These are phyloP conservation scores for Sialis lutaria DNA, from an alignment of 2,888 invertebrate species.

Conservation along the genomic window DNA sequence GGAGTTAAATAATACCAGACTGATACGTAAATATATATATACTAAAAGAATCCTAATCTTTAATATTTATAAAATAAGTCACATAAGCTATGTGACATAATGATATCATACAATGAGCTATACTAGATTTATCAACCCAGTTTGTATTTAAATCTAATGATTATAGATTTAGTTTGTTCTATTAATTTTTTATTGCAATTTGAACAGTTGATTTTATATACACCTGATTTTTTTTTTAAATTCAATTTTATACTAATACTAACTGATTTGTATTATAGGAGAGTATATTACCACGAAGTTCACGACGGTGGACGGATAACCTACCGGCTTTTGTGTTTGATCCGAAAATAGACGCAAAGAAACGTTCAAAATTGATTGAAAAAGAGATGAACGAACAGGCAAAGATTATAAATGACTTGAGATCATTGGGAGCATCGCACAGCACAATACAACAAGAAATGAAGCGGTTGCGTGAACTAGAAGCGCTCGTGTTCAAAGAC, in stretches of 20 bases:
- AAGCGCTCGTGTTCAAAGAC: conserved; percentile 87
- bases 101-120: too few relatives aligned
- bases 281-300: conserved; percentile 4
- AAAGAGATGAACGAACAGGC: conserved; percentile 96
- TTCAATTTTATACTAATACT: too few relatives aligned
- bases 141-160: too few relatives aligned
- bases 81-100: too few relatives aligned
- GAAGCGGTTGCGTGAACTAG: conserved; percentile 78
- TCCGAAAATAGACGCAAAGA: conserved; percentile 58
- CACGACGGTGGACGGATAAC: conserved; percentile 44
- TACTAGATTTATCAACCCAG: too few relatives aligned
- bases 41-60: background rate
- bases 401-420: conserved; percentile 83
- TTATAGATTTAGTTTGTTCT: too few relatives aligned
- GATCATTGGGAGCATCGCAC: conserved; percentile 74
- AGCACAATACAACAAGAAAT: conserved; percentile 85
- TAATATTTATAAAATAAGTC: background rate
- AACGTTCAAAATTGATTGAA: conserved; percentile 83
- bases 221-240: too few relatives aligned
- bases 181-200: too few relatives aligned
- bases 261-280: background rate
- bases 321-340: conserved; percentile 74
- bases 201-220: too few relatives aligned
- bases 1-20: too few relatives aligned
- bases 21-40: too few relatives aligned